Base-by-base conservation (phyloP, 2,113 vertebrate genomes). In the Terrapene triunguis region DNA sequence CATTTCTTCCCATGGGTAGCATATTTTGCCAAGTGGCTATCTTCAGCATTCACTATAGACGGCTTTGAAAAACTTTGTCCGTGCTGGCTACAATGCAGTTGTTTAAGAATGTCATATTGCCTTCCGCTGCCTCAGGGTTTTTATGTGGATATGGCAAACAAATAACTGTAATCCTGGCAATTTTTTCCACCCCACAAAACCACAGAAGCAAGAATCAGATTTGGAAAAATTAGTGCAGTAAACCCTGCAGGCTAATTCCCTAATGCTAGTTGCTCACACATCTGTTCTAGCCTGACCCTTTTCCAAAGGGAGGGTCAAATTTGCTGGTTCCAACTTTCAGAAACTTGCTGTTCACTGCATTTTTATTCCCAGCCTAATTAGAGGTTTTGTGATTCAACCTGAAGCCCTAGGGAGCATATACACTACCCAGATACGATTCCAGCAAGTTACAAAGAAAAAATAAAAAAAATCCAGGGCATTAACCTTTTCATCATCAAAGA, bases 301-400 rank as follows among this genome's bases (percentile, higher is more conserved):
- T 87, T 93, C 88, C 92, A 90, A 92, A 88, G 47, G 50, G 69
- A 96, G 74, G 91, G 54, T 44, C 87, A 69, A 89, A 96, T 79
- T 69, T 95, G 86, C 90, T 92, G 12, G 62, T 94, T 84, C 55
- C 88, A 95, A n/a, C 82, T 86, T 90, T 91, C 78, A 87, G 57
- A 85, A 84, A 62, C 22, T 7, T 91, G 54, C 44, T 90, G 35
- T 72, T 83, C 88, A 51, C 86, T 93, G 79, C 80, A 90, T 80
- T 93, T 97, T 94, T 94, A 95, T 94, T 97, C 91, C 89, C 78
- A 87, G 29, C 51, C 88, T 94, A 91, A 81, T 92, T 89, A 62
- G 93, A 95, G 84, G 78, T 55, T 42, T 27, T 95, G 96, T 82
- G 84, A 88, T 91, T 90, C 48, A 93, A 48, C 95, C 50, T 92